phyloP scores from a whole-genome alignment of 2,113 vertebrate genomes.

The Odobenus rosmarus region DNA sequence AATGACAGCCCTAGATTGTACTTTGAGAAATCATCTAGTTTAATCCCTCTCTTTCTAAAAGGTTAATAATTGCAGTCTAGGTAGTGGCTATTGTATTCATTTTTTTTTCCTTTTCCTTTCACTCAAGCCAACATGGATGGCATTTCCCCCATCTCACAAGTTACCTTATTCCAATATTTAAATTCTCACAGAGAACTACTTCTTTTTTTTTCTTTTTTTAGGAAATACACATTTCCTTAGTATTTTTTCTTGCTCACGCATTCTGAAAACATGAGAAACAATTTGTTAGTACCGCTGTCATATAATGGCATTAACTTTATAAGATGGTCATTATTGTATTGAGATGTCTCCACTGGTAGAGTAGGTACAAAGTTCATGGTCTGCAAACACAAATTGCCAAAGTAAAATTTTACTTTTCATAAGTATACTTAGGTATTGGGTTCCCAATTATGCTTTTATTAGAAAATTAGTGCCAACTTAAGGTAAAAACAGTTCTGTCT shows the following conservation, averaged over 20 bases:
- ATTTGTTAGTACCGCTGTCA: not conserved
- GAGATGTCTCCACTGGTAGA: not conserved
- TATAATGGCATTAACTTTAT: not conserved
- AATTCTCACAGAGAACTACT: not conserved
- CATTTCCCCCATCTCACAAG: not conserved
- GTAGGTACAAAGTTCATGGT: not conserved
- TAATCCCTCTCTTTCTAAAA: constrained; percentile 20
- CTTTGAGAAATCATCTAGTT: constrained; percentile 27
- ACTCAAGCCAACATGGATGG: not conserved
- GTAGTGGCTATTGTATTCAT: not conserved
- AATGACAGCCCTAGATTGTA: constrained; percentile 13
- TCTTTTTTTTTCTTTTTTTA: not conserved
- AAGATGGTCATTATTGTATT: not conserved
- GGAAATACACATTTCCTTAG: not conserved
- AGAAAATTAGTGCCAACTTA: not conserved
- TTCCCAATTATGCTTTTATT: not conserved
- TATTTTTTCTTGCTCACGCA: not conserved
- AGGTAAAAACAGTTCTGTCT: not conserved
- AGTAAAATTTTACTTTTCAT: not conserved
- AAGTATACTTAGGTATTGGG: not conserved
- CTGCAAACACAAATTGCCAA: not conserved
- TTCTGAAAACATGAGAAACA: not conserved
- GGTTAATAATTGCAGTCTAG: not conserved
- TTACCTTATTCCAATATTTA: not conserved
- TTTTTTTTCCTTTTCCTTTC: not conserved